These are phyloP conservation scores for Stichopus chloronotus DNA, from an alignment of 35 echinoderm and acorn worm species.

Conservation along the genomic window DNA sequence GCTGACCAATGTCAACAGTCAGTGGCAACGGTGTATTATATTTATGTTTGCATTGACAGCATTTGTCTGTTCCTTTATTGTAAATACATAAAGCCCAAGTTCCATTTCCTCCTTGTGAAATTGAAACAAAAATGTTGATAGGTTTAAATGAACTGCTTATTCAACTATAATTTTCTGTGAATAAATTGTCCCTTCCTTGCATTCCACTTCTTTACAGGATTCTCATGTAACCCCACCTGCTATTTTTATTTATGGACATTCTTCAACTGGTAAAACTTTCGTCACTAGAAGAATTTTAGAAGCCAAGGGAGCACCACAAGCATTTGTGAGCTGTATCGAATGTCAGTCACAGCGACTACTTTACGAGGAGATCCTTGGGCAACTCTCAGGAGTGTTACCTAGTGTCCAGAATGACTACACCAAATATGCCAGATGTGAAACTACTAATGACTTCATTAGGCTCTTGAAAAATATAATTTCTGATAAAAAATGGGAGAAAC, in stretches of 20 bases:
- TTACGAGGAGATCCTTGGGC: constrained; percentile 81
- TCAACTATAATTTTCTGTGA: not conserved
- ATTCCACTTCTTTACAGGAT: constrained; percentile 13
- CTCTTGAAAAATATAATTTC: constrained; percentile 65
- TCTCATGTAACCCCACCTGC: constrained; percentile 62
- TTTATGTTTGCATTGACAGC: no score
- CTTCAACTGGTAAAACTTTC: constrained; percentile 83
- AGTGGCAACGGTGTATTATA: no score
- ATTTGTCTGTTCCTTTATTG: no score
- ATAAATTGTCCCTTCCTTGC: not conserved
- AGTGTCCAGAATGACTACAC: constrained; percentile 72
- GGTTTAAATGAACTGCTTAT: not conserved
- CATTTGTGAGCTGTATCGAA: constrained; percentile 87
- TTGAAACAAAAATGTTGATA: no score
- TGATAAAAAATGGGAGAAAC: constrained; percentile 58
- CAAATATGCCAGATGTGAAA: constrained; percentile 80
- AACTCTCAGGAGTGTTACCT: constrained; percentile 66
- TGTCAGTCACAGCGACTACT: constrained; percentile 77
- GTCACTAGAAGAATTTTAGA: constrained; percentile 54
- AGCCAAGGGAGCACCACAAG: constrained; percentile 50
- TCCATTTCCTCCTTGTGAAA: no score
- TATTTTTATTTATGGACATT: constrained; percentile 86
- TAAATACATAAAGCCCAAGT: no score
- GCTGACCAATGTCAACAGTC: no score
- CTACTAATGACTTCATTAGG: constrained; percentile 87